Evolutionary conservation across 1,140 invertebrate genomes (phyloP), one percentile per base, ranked within the genome.

Genomic region (Mylabris phalerata): DNA sequence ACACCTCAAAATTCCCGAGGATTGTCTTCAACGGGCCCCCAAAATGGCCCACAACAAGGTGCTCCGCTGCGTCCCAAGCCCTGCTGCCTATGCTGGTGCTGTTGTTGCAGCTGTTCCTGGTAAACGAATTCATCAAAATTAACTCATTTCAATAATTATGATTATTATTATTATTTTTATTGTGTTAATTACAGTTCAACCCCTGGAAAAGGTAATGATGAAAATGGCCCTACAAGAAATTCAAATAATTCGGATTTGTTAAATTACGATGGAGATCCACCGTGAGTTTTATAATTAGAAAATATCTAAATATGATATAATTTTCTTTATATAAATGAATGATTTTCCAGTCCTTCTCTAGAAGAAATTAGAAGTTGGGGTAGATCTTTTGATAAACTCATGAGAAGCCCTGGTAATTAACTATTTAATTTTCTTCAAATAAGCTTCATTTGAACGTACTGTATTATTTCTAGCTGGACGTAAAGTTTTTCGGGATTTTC

Each of bases 401-500:
- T 98, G 93, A 89, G 85, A 70, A 93, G 85, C 77, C 75, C 84
- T 75, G 84, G 88, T 92, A 79, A 79, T 78, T 78, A 24, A 46
- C 11, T 11, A 3, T 46, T 5, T 32, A 32, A 7, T 32, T 32
- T 3, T 32, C 19, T 32, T 4, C 4, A 7, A 46, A 40, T n/a
- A 26, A 44, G 19, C 9, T 24, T 27, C 38, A 25, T 57, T 57
- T 39, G 24, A 42, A 50, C 61, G 56, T 47, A 51, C 59, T 19
- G 19, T 19, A 56, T 59, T 58, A 63, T 61, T 76, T 78, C 50
- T 79, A 87, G 92, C 84, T 68, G 97, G 97, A 10, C 84, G 95
- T 58, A 93, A 93, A 75, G 85, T 96, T 63, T 99, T 99, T 80
- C 85, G 94, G 39, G 96, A 99, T 75, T 99, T 99, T 78, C 84